phyloP scores from a whole-genome alignment of 2,113 vertebrate species.

The Ascaphus truei region DNA sequence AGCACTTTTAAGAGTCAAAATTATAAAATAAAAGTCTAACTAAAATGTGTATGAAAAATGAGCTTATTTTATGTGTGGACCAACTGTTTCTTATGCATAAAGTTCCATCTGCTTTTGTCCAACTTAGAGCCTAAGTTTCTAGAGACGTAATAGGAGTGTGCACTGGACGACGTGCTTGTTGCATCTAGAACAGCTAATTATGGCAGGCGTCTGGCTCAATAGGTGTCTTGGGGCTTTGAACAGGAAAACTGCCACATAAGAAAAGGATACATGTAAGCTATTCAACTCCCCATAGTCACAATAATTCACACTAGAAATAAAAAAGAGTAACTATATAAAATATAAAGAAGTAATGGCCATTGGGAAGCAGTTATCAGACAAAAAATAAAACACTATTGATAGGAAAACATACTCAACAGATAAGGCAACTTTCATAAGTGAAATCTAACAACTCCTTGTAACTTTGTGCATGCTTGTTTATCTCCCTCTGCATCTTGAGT shows the following conservation, averaged over 20 bases:
- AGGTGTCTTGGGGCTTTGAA: neutral
- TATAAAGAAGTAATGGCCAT: no score
- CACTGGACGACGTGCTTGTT: neutral
- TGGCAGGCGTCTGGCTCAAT: conserved; percentile 5
- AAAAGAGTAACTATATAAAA: neutral
- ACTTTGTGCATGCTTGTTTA: no score
- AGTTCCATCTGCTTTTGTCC: neutral
- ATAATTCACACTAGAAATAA: neutral
- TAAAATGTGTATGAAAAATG: neutral
- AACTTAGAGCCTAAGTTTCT: neutral
- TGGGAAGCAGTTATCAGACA: no score
- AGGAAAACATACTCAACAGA: no score
- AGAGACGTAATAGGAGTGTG: neutral
- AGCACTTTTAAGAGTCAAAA: neutral
- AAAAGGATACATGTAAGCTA: neutral
- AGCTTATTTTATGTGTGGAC: neutral
- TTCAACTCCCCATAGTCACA: neutral
- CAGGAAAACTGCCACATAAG: neutral
- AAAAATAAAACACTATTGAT: no score
- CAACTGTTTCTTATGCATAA: neutral
- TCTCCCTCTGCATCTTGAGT: no score
- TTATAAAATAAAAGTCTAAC: neutral
- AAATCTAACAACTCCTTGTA: no score
- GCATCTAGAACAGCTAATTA: no score
- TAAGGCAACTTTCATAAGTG: no score